phyloP scores from a whole-genome alignment of 2,797 vertebrate species.

The Rhadinocentrus ornatus region DNA sequence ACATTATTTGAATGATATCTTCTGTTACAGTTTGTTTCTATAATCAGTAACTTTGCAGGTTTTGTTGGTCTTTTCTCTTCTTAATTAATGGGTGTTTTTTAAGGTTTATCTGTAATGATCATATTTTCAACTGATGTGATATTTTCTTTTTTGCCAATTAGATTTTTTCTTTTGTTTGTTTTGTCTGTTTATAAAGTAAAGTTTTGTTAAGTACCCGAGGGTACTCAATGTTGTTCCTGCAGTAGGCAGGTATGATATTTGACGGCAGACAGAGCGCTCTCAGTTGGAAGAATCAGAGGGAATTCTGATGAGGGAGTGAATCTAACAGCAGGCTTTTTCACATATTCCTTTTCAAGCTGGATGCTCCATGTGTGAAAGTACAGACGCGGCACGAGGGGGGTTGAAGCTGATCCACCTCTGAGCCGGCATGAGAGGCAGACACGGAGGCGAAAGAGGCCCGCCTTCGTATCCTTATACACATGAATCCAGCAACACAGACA shows the following conservation, averaged over 20 bases:
- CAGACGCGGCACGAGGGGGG: background rate
- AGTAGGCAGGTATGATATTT: background rate
- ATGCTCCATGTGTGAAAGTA: background rate
- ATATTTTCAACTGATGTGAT: background rate
- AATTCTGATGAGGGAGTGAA: background rate
- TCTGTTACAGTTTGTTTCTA: background rate
- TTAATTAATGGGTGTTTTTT: background rate
- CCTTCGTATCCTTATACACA: background rate
- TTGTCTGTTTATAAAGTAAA: background rate
- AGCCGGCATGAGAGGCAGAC: background rate
- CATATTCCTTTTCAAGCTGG: background rate
- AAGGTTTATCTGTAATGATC: background rate
- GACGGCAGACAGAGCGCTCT: background rate
- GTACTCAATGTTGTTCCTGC: background rate
- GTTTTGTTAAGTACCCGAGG: background rate
- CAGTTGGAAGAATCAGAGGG: background rate
- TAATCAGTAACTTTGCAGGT: background rate
- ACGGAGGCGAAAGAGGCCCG: background rate
- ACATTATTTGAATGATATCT: background rate
- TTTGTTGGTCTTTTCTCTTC: background rate
- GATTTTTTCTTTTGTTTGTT: background rate
- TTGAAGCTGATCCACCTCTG: background rate
- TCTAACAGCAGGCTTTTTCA: background rate
- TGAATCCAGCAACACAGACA: background rate
- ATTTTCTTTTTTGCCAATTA: background rate